Conservation (phyloP, 2,888 invertebrate genomes). For the Drosophila mimica region DNA sequence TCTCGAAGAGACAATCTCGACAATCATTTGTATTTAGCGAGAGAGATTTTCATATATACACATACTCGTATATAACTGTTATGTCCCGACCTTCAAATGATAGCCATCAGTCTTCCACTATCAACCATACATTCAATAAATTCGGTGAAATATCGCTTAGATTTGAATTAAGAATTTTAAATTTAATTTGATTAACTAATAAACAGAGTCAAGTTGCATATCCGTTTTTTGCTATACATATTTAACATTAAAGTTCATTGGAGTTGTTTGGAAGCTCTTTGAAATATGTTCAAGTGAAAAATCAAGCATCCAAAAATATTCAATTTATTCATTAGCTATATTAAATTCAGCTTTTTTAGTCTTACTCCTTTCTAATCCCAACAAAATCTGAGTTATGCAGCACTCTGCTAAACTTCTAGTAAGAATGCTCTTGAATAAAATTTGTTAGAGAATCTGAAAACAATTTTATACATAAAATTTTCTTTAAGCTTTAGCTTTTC, state of each 20-base stretch:
- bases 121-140: not conserved
- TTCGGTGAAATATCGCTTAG: not conserved
- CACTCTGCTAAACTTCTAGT: not conserved
- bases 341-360: not conserved
- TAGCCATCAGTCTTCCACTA: not conserved
- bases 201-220: too few species aligned
- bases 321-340: not conserved
- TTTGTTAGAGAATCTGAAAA: not conserved
- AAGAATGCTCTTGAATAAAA: not conserved
- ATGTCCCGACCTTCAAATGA: not conserved
- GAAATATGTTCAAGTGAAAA: not conserved
- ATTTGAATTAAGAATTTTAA: not conserved
- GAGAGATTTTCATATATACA: not conserved
- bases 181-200: not conserved
- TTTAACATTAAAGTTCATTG: not conserved
- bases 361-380: not conserved
- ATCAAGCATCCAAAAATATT: not conserved
- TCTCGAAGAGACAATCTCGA: constrained; percentile 4
- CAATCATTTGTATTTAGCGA: not conserved
- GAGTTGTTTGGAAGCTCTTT: not conserved
- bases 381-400: not conserved
- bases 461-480: not conserved
- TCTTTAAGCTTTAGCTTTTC: not conserved
- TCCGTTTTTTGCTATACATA: not conserved
- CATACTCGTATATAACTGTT: not conserved